Conservation (phyloP, 2,888 invertebrate genomes). For the Nesidiocoris tenuis region DNA sequence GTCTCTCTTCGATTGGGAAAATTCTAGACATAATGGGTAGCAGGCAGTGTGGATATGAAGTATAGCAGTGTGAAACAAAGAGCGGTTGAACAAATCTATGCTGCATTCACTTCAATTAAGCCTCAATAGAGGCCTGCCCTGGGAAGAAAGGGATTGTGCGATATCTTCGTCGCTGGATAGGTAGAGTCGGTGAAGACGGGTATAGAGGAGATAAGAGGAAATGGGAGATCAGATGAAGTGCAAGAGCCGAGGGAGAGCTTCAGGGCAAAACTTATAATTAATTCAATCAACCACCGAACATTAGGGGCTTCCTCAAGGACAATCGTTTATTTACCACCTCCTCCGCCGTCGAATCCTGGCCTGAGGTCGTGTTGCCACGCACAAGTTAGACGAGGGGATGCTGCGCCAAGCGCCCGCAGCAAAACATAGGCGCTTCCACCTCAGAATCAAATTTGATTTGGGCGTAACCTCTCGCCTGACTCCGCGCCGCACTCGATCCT, state of each 20-base stretch:
- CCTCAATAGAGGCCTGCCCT: too few relatives aligned
- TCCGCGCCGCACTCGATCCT: background rate
- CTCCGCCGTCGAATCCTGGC: background rate
- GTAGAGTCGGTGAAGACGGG: too few relatives aligned
- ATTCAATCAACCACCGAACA: slow-evolving; percentile 30
- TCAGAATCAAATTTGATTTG: slow-evolving; percentile 15
- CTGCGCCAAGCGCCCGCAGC: background rate
- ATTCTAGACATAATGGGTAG: too few relatives aligned
- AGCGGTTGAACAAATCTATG: too few relatives aligned
- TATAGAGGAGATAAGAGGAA: too few relatives aligned
- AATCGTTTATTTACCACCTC: slow-evolving; percentile 22
- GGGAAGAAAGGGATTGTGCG: too few relatives aligned
- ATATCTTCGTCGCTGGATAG: too few relatives aligned
- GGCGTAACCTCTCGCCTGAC: background rate
- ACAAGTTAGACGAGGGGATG: background rate
- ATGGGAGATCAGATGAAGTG: too few relatives aligned
- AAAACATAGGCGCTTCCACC: background rate
- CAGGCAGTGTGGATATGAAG: too few relatives aligned
- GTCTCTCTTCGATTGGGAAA: too few relatives aligned
- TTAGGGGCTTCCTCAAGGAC: slow-evolving; percentile 6
- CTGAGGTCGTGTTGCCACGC: background rate
- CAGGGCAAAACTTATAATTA: slow-evolving; percentile 23
- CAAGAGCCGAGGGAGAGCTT: background rate
- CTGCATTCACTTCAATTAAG: too few relatives aligned
- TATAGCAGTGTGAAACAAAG: too few relatives aligned